Base-by-base conservation (phyloP, 2,888 invertebrate species). In the Allacma fusca region DNA sequence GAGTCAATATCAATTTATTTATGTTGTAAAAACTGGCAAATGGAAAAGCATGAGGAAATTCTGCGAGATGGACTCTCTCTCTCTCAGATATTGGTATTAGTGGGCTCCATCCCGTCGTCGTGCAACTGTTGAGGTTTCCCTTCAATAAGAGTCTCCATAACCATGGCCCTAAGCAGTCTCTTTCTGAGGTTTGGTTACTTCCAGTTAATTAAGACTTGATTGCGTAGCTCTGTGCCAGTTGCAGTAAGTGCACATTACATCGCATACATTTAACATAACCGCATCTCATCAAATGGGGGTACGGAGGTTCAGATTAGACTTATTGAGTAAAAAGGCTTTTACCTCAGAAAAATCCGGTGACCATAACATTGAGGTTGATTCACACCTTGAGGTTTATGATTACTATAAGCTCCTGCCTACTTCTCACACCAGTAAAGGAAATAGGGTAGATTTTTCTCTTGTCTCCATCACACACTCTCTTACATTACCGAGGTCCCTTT, bases 161-260 rank as follows among this genome's bases (percentile, higher is more conserved):
- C 16, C 16, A 57, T 62, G n/a, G 21, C 62, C 21, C n/a, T 62
- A 62, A 24, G 62, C 21, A 13, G 12, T 23, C 5, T 28, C 28
- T 28, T n/a, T 28, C 40, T 40, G 40, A 29, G 68, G 68, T 68
- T 68, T n/a, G 7, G 26, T 57, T 50, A 50, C 71, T 28, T 16
- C 57, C 24, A 71, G 71, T 71, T 71, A 71, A 71, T 71, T 71
- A 71, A 57, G 71, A 71, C 57, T 57, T 71, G 71, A 71, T 71
- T 71, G 71, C 24, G 44, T n/a, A 16, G 29, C 40, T n/a, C n/a
- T 24, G 28, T 57, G 28, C 34, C 34, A 34, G 50, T 50, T 50
- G 50, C 50, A n/a, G 2, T 13, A 5, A n/a, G n/a, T n/a, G 2
- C n/a, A n/a, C 2, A 2, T 50, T 50, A 50, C 50, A 5, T 1